Base-by-base conservation (phyloP, 2,113 vertebrate species). In the Chaetops frenatus region DNA sequence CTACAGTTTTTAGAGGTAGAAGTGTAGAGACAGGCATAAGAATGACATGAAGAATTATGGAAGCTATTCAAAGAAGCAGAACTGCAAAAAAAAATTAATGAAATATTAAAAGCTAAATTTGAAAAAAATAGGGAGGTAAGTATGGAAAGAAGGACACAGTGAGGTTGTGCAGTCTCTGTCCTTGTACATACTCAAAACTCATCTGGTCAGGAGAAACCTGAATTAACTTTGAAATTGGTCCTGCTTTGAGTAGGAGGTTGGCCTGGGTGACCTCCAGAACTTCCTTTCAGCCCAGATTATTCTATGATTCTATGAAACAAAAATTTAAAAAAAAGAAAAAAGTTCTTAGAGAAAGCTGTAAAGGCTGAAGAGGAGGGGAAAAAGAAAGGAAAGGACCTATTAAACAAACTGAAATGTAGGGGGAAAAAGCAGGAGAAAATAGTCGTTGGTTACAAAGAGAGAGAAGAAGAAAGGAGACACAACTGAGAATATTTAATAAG, bases 71-170 rank as follows among this genome's bases (percentile, higher is more conserved):
- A 79, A 84, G 27, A 44, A 90, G 18, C 9, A 86, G 35, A 72
- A 64, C 35, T 61, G 25, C 3, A 88, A 93, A 94, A 71, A 67
- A 29, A 2, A 4, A 7, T 12, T 16, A 40, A 44, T 13, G 18
- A 57, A 92, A 69, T 57, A 45, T 38, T 57, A 42, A 64, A 53
- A 69, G 31, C 20, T 54, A 53, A 51, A 45, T 50, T 27, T 16
- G 3, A 28, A 33, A 50, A 33, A 11, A 11, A 5, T 5, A 3
- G 2, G 4, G 1, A 2, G 3, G 0, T 71, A 21, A 78, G 14
- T 44, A 56, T 2, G 2, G 33, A 29, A 70, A 65, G 18, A 88
- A 77, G 20, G 35, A 45, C 64, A 53, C 47, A 60, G 35, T 69
- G 23, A 70, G 38, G 7, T 1, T 73, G 23, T 78, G 12, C 51